These are phyloP conservation scores for Cryptocephalus moraei DNA, from an alignment of 2,888 invertebrate species.

Conservation along the genomic window DNA sequence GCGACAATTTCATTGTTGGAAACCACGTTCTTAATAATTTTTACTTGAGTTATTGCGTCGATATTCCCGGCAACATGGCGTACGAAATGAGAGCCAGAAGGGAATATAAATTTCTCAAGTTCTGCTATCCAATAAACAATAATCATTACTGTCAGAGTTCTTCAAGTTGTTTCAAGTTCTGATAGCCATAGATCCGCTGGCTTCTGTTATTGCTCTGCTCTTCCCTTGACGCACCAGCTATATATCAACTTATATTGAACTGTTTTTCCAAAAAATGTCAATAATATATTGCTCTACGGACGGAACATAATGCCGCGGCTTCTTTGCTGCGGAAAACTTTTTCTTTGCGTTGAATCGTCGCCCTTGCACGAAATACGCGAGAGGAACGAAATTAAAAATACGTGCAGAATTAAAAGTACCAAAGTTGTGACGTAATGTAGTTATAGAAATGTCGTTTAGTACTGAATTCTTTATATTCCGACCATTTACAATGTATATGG, in stretches of 20 bases:
- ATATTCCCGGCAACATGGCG: constrained; percentile 14
- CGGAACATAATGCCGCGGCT: too few relatives aligned
- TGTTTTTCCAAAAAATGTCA: constrained; percentile 11
- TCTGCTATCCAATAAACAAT: constrained; percentile 36
- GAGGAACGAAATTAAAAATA: too few relatives aligned
- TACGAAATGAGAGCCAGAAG: constrained; percentile 10
- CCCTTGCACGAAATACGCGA: too few relatives aligned
- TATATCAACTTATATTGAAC: constrained; percentile 12
- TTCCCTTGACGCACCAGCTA: constrained; percentile 8
- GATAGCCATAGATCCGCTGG: constrained; percentile 23
- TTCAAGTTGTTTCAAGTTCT: constrained; percentile 32
- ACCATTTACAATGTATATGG: too few relatives aligned
- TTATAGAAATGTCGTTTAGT: too few relatives aligned
- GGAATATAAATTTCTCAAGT: constrained; percentile 23
- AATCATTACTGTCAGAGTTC: constrained; percentile 36
- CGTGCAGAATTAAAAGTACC: too few relatives aligned
- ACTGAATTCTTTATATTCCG: too few relatives aligned
- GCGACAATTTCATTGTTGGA: too few relatives aligned
- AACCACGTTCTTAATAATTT: too few relatives aligned
- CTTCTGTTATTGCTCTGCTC: constrained; percentile 14
- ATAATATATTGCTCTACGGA: neutral
- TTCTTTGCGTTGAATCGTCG: too few relatives aligned
- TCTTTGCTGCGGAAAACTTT: too few relatives aligned
- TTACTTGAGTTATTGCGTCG: neutral
- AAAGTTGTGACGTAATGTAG: too few relatives aligned